These are phyloP conservation scores for Lepidurus apus DNA, from an alignment of 1,140 invertebrate species.

Conservation along the genomic window DNA sequence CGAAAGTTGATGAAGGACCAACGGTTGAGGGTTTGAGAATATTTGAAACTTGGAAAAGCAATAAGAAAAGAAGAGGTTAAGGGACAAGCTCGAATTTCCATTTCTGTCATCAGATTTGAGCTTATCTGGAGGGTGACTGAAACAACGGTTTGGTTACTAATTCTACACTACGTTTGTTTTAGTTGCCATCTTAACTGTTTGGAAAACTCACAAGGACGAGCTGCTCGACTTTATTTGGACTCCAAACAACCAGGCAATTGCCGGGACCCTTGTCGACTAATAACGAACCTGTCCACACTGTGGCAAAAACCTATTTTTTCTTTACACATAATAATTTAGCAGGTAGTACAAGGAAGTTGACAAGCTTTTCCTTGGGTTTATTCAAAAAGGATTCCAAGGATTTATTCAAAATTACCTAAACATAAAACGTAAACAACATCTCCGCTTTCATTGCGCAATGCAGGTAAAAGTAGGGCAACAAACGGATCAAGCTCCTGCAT, in stretches of 20 bases:
- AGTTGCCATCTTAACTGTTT: slow-evolving; percentile 32
- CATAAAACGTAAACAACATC: too few relatives aligned
- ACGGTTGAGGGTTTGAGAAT: too few relatives aligned
- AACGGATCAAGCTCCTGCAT: too few relatives aligned
- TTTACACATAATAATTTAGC: not conserved
- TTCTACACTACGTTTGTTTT: slow-evolving; percentile 31
- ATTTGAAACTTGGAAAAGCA: too few relatives aligned
- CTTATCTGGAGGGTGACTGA: not conserved
- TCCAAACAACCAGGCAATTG: slow-evolving; percentile 29
- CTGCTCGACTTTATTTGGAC: slow-evolving; percentile 29
- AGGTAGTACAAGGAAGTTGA: too few relatives aligned
- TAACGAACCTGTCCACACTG: slow-evolving; percentile 18
- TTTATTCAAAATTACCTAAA: too few relatives aligned
- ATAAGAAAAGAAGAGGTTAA: not conserved
- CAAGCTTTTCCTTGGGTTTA: too few relatives aligned
- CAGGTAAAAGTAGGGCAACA: too few relatives aligned
- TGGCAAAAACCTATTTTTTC: not conserved
- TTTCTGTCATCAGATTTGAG: slow-evolving; percentile 10
- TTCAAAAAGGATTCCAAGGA: too few relatives aligned
- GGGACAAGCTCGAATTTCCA: slow-evolving; percentile 3
- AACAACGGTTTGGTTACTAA: slow-evolving; percentile 30
- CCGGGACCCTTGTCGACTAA: slow-evolving; percentile 28
- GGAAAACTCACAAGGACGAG: slow-evolving; percentile 28
- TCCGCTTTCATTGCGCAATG: too few relatives aligned
- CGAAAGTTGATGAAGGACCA: too few relatives aligned